phyloP scores from a whole-genome alignment of 2,113 vertebrate species.

The Xenus cinereus region DNA sequence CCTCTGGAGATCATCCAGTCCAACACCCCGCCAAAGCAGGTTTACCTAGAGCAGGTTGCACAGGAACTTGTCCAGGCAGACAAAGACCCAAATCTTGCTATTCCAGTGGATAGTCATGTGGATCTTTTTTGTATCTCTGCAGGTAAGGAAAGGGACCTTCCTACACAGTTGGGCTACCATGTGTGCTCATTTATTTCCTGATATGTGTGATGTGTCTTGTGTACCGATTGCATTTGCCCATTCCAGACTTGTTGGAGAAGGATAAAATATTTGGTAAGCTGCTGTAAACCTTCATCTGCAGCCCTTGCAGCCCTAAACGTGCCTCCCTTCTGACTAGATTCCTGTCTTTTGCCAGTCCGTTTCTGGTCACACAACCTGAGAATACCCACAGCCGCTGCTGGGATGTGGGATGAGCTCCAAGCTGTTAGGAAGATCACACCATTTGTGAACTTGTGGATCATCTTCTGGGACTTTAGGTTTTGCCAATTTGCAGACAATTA shows the following conservation, averaged over 20 bases:
- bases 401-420: not conserved
- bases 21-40: too few relatives aligned
- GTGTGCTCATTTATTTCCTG: not conserved
- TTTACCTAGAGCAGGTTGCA: too few relatives aligned
- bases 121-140: not conserved
- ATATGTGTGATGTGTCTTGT: fast-evolving
- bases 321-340: not conserved
- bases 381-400: fast-evolving
- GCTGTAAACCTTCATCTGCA: not conserved
- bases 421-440: not conserved
- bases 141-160: not conserved
- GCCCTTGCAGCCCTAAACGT: not conserved
- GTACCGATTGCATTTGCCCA: not conserved
- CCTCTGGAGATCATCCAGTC: too few relatives aligned
- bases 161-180: fast-evolving
- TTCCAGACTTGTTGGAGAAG: not conserved
- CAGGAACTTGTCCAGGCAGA: not conserved
- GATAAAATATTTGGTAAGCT: not conserved
- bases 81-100: not conserved
- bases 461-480: not conserved
- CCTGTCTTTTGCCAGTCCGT: fast-evolving
- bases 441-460: not conserved
- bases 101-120: fast-evolving
- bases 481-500: not conserved
- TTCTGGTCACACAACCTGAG: too few relatives aligned